phyloP scores from a whole-genome alignment of 2,888 invertebrate species.

The Heliconius ismenius region DNA sequence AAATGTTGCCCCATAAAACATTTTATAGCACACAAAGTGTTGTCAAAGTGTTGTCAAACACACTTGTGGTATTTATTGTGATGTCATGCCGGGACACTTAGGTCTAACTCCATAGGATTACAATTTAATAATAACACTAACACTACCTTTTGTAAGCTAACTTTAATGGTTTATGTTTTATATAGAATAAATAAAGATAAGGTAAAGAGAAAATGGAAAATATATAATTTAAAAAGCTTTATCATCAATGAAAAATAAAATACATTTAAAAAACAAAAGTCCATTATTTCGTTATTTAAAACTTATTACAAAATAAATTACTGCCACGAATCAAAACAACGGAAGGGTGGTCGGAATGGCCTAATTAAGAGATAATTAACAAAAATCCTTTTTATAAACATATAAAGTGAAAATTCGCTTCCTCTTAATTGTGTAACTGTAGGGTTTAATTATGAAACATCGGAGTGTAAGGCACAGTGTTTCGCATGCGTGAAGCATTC shows the following conservation, averaged over 20 bases:
- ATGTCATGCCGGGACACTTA: background rate
- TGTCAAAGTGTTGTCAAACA: conserved; percentile 5
- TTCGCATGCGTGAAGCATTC: conserved; percentile 74
- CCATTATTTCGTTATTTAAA: conserved; percentile 6
- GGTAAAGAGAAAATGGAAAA: too few relatives aligned
- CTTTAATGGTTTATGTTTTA: background rate
- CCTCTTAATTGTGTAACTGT: conserved; percentile 62
- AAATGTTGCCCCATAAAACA: conserved; percentile 5
- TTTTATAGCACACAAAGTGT: conserved; percentile 4
- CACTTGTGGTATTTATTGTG: background rate
- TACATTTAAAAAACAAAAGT: background rate
- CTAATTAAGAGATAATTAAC: conserved; percentile 25
- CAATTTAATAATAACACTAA: background rate
- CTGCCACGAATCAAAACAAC: conserved; percentile 12
- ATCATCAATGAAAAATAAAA: background rate
- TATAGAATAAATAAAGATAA: too few relatives aligned
- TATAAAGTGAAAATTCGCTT: conserved; percentile 33
- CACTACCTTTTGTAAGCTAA: background rate
- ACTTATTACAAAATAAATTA: conserved; percentile 21
- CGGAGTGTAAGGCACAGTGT: conserved; percentile 64
- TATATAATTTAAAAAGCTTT: background rate
- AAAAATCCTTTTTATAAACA: conserved; percentile 33
- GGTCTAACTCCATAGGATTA: background rate
- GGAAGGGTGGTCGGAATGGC: background rate
- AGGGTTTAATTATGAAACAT: conserved; percentile 69